Conservation (phyloP, 2,888 invertebrate genomes). For the Beris morrisii region DNA sequence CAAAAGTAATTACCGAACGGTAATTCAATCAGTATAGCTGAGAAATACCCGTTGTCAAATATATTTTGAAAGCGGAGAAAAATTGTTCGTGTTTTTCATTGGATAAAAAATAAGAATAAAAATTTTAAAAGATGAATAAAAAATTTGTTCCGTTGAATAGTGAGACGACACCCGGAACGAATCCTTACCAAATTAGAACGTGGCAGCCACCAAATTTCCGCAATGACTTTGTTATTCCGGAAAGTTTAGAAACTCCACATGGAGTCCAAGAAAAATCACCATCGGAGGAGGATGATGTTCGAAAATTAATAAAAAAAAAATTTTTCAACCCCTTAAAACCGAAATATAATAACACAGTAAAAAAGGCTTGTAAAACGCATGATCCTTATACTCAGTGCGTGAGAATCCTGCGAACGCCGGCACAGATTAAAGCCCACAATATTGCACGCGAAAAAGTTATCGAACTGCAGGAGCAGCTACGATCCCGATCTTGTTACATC, state of each 20-base stretch:
- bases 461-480: not conserved
- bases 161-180: conserved; percentile 45
- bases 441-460: conserved; percentile 10
- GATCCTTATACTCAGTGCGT: conserved; percentile 8
- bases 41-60: too few relatives aligned
- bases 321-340: not conserved
- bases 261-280: not conserved
- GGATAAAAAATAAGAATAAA: conserved; percentile 12
- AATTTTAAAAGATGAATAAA: conserved; percentile 47
- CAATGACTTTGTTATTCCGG: not conserved
- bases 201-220: conserved; percentile 34
- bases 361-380: conserved; percentile 7
- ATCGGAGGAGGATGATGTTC: not conserved
- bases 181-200: conserved; percentile 51
- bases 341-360: not conserved
- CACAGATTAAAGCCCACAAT: not conserved
- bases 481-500: not conserved
- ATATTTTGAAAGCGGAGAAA: too few relatives aligned
- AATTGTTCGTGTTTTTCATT: too few relatives aligned
- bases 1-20: too few relatives aligned
- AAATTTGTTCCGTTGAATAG: conserved; percentile 49
- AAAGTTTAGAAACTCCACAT: not conserved
- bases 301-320: not conserved
- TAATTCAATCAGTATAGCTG: too few relatives aligned
- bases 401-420: not conserved